These are phyloP conservation scores for Cerastis leucographa DNA, from an alignment of 2,888 invertebrate species.

Conservation along the genomic window DNA sequence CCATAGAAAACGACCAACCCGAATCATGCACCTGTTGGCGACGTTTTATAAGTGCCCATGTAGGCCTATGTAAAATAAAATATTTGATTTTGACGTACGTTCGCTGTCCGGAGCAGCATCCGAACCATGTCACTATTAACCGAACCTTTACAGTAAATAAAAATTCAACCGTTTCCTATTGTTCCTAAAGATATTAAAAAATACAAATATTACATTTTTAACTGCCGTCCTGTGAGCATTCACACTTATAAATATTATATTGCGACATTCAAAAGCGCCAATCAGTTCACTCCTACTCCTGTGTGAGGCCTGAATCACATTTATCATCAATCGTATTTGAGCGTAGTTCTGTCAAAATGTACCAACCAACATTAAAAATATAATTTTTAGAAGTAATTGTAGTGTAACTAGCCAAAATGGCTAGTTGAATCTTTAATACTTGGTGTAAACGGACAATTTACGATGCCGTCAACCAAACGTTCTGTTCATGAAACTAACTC, in stretches of 20 bases:
- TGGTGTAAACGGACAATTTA: too few species aligned
- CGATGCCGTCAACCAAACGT: too few species aligned
- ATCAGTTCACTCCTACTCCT: not conserved
- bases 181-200: constrained; percentile 15
- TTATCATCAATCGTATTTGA: not conserved
- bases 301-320: constrained; percentile 2
- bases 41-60: too few species aligned
- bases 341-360: not conserved
- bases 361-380: not conserved
- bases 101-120: not conserved
- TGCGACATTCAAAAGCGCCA: constrained; percentile 36
- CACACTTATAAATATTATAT: constrained; percentile 39
- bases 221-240: constrained; percentile 26
- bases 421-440: not conserved
- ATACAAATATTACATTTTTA: constrained; percentile 1
- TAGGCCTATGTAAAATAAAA: too few species aligned
- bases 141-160: constrained; percentile 23
- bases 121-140: not conserved
- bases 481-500: too few species aligned
- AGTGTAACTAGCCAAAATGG: too few species aligned
- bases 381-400: not conserved
- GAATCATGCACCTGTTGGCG: too few species aligned
- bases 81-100: not conserved
- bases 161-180: constrained; percentile 40
- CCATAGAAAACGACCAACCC: too few species aligned